These are phyloP conservation scores for Artemia sinica DNA, from an alignment of 2,888 invertebrate genomes.

Conservation along the genomic window DNA sequence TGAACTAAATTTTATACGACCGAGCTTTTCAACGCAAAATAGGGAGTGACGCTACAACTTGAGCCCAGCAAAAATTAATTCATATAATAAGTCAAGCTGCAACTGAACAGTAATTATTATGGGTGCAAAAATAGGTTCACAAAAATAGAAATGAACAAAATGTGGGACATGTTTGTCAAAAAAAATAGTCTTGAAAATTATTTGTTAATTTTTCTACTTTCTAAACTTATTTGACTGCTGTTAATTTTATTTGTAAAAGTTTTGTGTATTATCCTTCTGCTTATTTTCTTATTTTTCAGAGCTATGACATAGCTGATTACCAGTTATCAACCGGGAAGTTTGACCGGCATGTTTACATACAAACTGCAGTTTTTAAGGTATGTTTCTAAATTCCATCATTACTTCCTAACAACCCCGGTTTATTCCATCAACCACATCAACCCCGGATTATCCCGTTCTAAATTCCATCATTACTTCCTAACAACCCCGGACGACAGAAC, in stretches of 20 bases:
- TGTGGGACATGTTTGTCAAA: too few species aligned
- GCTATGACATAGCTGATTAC: constrained; percentile 13
- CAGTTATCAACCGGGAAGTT: not conserved
- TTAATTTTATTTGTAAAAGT: constrained; percentile 13
- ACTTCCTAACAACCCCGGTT: constrained; percentile 12
- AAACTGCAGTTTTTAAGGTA: constrained; percentile 13
- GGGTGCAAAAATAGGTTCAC: too few species aligned
- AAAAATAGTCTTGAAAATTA: too few species aligned
- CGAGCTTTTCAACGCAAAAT: too few species aligned
- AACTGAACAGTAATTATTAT: too few species aligned
- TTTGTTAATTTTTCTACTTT: not conserved
- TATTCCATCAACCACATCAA: too few species aligned
- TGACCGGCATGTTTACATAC: constrained; percentile 11
- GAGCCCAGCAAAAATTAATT: too few species aligned
- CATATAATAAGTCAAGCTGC: too few species aligned
- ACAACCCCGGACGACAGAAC: not conserved
- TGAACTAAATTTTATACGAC: too few species aligned
- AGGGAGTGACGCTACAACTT: too few species aligned
- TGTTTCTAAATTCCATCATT: constrained; percentile 11
- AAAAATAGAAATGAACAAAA: too few species aligned
- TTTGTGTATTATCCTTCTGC: constrained; percentile 24
- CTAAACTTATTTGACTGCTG: not conserved
- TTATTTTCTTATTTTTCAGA: constrained; percentile 19
- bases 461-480: constrained; percentile 13
- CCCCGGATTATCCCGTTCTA: too few species aligned